Conservation (phyloP, 1,140 invertebrate genomes). For the Drosophila bifasciata region DNA sequence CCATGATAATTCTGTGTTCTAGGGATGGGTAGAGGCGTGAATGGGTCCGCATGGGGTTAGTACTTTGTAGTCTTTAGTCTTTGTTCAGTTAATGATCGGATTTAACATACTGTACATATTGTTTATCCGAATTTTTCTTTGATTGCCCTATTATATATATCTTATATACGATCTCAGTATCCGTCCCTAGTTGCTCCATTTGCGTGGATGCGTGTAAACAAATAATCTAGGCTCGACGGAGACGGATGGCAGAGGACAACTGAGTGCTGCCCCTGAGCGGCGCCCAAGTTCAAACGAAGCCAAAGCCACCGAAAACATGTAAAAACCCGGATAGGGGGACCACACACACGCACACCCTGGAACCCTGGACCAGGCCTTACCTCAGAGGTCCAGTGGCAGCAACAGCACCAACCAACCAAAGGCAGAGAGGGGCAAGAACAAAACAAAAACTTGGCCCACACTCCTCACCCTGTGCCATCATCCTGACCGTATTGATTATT, state of each 20-base stretch:
- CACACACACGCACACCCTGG: slow-evolving; percentile 58
- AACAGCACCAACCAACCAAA: not conserved
- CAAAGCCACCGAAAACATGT: slow-evolving; percentile 78
- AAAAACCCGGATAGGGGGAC: slow-evolving; percentile 58
- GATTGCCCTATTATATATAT: not conserved
- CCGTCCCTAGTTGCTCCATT: slow-evolving; percentile 39
- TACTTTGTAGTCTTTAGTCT: not conserved
- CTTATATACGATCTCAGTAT: not conserved
- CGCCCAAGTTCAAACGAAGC: slow-evolving; percentile 71
- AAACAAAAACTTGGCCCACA: slow-evolving; percentile 58
- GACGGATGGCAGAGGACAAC: not conserved
- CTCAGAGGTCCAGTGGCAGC: slow-evolving; percentile 1
- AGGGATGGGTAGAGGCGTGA: slow-evolving; percentile 15
- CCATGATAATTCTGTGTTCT: slow-evolving; percentile 35
- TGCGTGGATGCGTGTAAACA: slow-evolving; percentile 79
- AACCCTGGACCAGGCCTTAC: slow-evolving; percentile 27
- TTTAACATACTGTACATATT: too few species aligned
- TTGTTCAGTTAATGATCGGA: not conserved
- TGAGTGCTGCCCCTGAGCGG: slow-evolving; percentile 9
- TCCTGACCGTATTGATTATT: slow-evolving; percentile 75
- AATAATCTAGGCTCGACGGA: slow-evolving; percentile 67
- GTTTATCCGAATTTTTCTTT: not conserved
- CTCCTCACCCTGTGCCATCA: slow-evolving; percentile 6
- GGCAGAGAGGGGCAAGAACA: slow-evolving; percentile 9
- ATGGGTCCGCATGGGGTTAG: not conserved